phyloP scores from a whole-genome alignment of 2,888 invertebrate genomes.

The Dromius quadrimaculatus region DNA sequence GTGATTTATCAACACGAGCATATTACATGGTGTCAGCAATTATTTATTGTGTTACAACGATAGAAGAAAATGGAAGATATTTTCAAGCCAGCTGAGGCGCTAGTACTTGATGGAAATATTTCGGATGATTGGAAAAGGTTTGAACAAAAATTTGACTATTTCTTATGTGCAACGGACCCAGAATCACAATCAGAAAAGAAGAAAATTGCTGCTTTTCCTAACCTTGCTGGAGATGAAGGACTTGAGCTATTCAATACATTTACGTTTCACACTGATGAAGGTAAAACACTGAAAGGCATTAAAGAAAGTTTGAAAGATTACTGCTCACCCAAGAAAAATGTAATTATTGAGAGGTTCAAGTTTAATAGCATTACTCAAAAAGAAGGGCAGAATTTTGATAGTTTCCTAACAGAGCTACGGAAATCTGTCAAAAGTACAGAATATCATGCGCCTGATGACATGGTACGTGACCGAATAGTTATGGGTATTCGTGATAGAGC shows the following conservation, averaged over 20 bases:
- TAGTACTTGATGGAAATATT: slow-evolving; percentile 51
- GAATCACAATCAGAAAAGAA: slow-evolving; percentile 34
- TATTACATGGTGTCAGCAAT: slow-evolving; percentile 1
- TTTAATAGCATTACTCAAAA: slow-evolving; percentile 57
- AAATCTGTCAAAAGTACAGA: slow-evolving; percentile 57
- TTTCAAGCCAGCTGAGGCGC: slow-evolving; percentile 32
- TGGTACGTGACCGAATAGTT: slow-evolving; percentile 57
- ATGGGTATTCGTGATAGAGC: slow-evolving; percentile 55
- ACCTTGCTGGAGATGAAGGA: background rate
- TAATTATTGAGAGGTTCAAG: slow-evolving; percentile 55
- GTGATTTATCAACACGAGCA: no score
- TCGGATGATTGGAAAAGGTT: slow-evolving; percentile 53
- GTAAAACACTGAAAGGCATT: slow-evolving; percentile 23
- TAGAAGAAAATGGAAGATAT: slow-evolving; percentile 15
- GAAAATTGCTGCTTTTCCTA: slow-evolving; percentile 34
- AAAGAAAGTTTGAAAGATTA: slow-evolving; percentile 50
- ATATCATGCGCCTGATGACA: slow-evolving; percentile 56
- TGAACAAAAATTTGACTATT: slow-evolving; percentile 52
- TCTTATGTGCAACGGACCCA: slow-evolving; percentile 47
- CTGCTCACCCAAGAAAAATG: slow-evolving; percentile 55
- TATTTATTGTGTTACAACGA: background rate
- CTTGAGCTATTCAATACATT: slow-evolving; percentile 53
- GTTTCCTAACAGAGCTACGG: slow-evolving; percentile 57
- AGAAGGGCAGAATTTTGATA: slow-evolving; percentile 58
- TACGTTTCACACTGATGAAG: slow-evolving; percentile 6